These are phyloP conservation scores for Platypus cylindrus DNA, from an alignment of 2,888 invertebrate species.

Conservation along the genomic window DNA sequence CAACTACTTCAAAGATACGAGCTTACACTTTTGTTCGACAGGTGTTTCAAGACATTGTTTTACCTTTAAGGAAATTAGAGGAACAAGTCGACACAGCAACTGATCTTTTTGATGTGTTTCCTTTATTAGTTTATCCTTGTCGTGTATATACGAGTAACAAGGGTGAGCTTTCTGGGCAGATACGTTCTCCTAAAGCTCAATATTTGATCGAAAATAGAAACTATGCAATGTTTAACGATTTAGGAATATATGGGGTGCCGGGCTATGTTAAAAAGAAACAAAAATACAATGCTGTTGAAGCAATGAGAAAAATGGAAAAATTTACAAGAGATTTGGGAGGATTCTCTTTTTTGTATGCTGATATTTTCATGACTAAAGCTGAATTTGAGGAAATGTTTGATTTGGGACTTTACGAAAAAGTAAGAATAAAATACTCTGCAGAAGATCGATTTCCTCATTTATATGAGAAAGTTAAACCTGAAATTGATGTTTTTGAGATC, in stretches of 20 bases:
- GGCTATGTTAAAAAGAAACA: constrained; percentile 45
- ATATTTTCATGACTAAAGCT: constrained; percentile 51
- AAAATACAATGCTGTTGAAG: constrained; percentile 48
- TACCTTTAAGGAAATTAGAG: constrained; percentile 51
- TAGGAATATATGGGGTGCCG: constrained; percentile 58
- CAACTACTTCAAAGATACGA: constrained; percentile 53
- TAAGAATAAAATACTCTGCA: constrained; percentile 45
- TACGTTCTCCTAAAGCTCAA: constrained; percentile 41
- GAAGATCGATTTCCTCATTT: constrained; percentile 50
- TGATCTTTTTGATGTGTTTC: constrained; percentile 51
- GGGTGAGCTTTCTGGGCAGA: constrained; percentile 46
- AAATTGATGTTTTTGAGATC: constrained; percentile 50
- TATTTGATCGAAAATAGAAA: constrained; percentile 50
- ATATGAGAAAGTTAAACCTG: constrained; percentile 54
- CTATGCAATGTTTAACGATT: constrained; percentile 58
- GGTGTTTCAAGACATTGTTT: constrained; percentile 59
- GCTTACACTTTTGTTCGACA: constrained; percentile 58
- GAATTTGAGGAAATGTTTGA: constrained; percentile 61
- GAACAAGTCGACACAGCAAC: constrained; percentile 48
- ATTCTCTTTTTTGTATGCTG: constrained; percentile 56
- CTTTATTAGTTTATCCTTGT: constrained; percentile 57
- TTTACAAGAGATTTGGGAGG: constrained; percentile 56
- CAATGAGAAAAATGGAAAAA: constrained; percentile 57
- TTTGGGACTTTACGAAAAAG: constrained; percentile 46
- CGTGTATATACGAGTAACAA: constrained; percentile 50